A percentile compares a stretch with the other conserved stretches of the same genome.
Evolutionary conservation across 2,113 vertebrate species (phyloP).

Genomic region (Odontophorus gujanensis): DNA sequence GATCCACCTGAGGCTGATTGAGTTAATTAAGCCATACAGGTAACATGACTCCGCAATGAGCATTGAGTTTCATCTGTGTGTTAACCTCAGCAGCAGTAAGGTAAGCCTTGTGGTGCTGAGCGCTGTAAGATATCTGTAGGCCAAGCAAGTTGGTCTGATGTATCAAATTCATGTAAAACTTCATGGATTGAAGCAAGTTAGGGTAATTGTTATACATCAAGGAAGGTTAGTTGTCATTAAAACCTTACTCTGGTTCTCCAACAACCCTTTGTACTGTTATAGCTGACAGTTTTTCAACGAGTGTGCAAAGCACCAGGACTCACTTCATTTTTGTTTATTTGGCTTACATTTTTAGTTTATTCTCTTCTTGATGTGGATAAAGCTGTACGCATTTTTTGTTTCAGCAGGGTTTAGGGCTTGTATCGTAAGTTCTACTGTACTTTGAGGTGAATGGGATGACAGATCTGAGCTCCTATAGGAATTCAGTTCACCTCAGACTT

Average conservation of each 20-base stretch:
- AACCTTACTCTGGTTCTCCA: not conserved
- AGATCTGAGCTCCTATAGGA: not conserved
- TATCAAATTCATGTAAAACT: not conserved
- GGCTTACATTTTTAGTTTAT: not conserved
- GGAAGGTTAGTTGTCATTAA: not conserved
- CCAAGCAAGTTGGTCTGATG: not conserved
- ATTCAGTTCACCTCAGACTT: not conserved
- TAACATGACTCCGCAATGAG: not conserved
- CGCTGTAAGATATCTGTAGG: accelerated
- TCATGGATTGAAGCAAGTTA: not conserved
- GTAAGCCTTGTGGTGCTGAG: not conserved
- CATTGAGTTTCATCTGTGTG: too few relatives aligned
- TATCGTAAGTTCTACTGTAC: not conserved
- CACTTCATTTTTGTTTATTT: too few relatives aligned
- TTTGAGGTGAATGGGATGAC: not conserved
- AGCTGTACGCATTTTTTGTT: not conserved
- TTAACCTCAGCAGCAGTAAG: not conserved
- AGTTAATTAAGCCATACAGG: not conserved
- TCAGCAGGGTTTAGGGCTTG: not conserved
- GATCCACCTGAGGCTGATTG: not conserved
- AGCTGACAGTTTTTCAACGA: not conserved
- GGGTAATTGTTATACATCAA: not conserved
- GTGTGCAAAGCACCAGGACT: not conserved
- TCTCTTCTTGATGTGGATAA: not conserved
- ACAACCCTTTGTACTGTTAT: not conserved